Base-by-base conservation (phyloP, 2,888 invertebrate genomes). In the Polydrusus pterygomalis region DNA sequence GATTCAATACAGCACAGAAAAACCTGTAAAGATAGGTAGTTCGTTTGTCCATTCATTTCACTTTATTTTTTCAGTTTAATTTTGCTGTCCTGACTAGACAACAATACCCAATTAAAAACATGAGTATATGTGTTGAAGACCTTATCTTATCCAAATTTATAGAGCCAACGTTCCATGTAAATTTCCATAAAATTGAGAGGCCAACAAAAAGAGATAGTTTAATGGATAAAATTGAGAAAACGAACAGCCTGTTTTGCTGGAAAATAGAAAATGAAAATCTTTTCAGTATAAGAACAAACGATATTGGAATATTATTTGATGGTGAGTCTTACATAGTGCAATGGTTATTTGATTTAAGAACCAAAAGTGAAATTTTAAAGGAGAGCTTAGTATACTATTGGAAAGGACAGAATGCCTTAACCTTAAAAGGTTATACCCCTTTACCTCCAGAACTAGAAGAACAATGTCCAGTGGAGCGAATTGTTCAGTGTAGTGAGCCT, bases 401-500 rank as follows among this genome's bases (percentile, higher is more conserved):
- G 84, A 83, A 77, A 72, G 83, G 84, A 9, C 75, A 77, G 34
- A 76, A 79, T 20, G 82, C 84, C 17, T 0, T 25, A 8, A 83
- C 84, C 17, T 0, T 25, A 8, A 83, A 82, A 80, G 81, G 82
- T 47, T 74, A 63, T 67, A 81, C 82, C 3, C 84, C 84, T 40
- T 69, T 84, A 17, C 84, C 84, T 1, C 71, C 79, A 45, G 76
- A 77, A 30, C 74, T 82, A 40, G 80, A 82, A 47, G 77, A 82
- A 43, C 73, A 81, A 38, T 77, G 70, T 68, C 77, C 81, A n/a
- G 82, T 84, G 8, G 80, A 83, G 58, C 68, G 83, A 56, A 77
- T 83, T 10, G 77, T 75, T 7, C 84, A 84, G 45, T 84, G 83
- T 82, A 80, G 82, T 68, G 84, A 84, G 75, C 81, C 82, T 34